A percentile compares a stretch with the other conserved stretches of the same genome.
These are phyloP conservation scores for Tortricodes alternella DNA, from an alignment of 2,888 invertebrate genomes.

Conservation along the genomic window DNA sequence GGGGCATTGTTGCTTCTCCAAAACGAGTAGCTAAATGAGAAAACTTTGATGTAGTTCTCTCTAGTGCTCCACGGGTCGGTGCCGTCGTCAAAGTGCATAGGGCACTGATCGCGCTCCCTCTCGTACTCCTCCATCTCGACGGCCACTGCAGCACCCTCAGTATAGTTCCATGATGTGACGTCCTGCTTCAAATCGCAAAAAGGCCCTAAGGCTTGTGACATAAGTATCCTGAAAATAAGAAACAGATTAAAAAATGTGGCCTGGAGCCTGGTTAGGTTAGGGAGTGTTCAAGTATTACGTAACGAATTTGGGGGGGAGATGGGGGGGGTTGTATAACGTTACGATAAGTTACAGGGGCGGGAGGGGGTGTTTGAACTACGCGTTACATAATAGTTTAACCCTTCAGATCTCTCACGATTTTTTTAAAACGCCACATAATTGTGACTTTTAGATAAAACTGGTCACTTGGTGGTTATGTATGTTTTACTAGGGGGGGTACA, in stretches of 20 bases:
- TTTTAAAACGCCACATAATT: too few species aligned
- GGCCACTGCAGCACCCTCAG: slow-evolving; percentile 96
- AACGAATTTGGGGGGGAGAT: too few species aligned
- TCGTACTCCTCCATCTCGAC: slow-evolving; percentile 96
- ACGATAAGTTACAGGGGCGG: too few species aligned
- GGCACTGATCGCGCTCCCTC: slow-evolving; percentile 97
- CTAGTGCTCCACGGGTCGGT: slow-evolving; percentile 90
- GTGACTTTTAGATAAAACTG: too few species aligned
- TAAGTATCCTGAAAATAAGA: slow-evolving; percentile 68
- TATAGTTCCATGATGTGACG: slow-evolving; percentile 93
- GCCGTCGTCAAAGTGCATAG: slow-evolving; percentile 98
- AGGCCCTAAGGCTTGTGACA: slow-evolving; percentile 94
- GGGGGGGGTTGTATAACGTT: too few species aligned
- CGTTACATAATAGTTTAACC: too few species aligned
- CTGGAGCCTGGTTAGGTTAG: too few species aligned
- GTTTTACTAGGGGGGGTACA: too few species aligned
- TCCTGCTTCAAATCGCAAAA: slow-evolving; percentile 95
- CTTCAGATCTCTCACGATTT: too few species aligned
- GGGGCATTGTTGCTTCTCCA: slow-evolving; percentile 59
- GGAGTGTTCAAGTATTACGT: too few species aligned
- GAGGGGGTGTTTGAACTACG: too few species aligned
- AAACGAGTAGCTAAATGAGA: slow-evolving; percentile 72
- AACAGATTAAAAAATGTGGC: background rate
- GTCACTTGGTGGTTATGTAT: too few species aligned
- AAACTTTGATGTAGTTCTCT: slow-evolving; percentile 88